Conservation (phyloP, 1,140 invertebrate species). For the Drosophila miranda region DNA sequence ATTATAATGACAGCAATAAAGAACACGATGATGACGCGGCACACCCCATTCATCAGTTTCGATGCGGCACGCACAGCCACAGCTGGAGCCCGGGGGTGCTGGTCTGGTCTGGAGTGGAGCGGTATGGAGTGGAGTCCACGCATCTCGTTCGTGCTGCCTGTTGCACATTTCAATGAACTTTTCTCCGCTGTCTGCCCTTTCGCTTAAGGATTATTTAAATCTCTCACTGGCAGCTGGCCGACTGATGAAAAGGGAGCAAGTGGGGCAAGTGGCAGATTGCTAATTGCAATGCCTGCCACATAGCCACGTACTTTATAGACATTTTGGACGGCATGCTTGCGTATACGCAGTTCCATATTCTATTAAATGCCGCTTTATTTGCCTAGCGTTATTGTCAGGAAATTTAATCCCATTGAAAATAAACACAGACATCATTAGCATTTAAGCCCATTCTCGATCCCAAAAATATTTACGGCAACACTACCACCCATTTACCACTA, state of each 20-base stretch:
- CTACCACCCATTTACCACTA: too few species aligned
- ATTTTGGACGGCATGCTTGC: neutral
- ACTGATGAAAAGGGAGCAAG: constrained; percentile 10
- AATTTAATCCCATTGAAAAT: constrained; percentile 26
- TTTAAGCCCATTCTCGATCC: neutral
- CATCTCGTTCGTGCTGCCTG: constrained; percentile 9
- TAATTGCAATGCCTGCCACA: constrained; percentile 26
- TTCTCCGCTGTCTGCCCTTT: constrained; percentile 45
- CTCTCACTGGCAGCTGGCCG: constrained; percentile 38
- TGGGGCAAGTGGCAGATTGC: constrained; percentile 5
- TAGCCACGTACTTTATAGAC: constrained; percentile 27
- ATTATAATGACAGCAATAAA: constrained; percentile 80
- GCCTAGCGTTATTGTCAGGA: constrained; percentile 24
- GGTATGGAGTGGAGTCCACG: neutral
- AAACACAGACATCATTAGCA: constrained; percentile 8
- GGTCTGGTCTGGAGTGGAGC: too few species aligned
- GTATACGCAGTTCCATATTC: constrained; percentile 3
- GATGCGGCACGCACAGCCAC: constrained; percentile 54
- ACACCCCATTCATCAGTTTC: constrained; percentile 77
- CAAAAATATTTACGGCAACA: constrained; percentile 1
- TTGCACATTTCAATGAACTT: constrained; percentile 66
- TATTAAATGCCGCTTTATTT: neutral
- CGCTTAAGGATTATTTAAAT: constrained; percentile 69
- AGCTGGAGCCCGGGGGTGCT: constrained; percentile 3
- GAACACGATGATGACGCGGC: constrained; percentile 68